Base-by-base conservation (phyloP, 2,113 vertebrate genomes). In the Aspidoscelis tigris region DNA sequence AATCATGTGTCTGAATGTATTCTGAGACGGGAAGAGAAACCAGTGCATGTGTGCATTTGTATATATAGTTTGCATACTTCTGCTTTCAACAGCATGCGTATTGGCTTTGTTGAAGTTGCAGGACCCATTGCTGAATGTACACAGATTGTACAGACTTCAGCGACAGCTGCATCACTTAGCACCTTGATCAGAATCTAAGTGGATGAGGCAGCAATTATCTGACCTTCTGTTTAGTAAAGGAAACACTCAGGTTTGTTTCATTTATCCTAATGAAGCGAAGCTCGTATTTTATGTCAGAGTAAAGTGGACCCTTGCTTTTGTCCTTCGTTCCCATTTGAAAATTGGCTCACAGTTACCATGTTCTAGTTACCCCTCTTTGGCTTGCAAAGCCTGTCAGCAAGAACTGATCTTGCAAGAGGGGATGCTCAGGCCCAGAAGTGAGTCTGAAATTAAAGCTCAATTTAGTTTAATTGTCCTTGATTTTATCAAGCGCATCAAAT, bases 391-490 rank as follows among this genome's bases (percentile, higher is more conserved):
- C 90, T 90, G 89, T 95, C 90, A 92, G 91, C 88, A 87, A 96
- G 94, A 95, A 95, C 87, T 93, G 89, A 93, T 90, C 84, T 44
- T 90, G 91, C 89, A 87, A 91, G 92, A 95, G 93, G 91, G 92
- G 92, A 91, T 90, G 89, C 93, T 94, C 74, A 83, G 87, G 81
- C 11, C 0, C 92, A 95, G 93, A 93, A 83, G n/a, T 84, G 88
- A 88, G 88, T 92, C 92, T 95, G 91, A 94, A 95, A 95, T 95
- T 95, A 96, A 96, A 95, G 91, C 95, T 95, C 94, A 94, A 92
- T 96, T 95, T 95, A 87, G 89, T 93, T 93, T 95, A 95, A 96
- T 95, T 95, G 93, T 95, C 91, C 91, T 93, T 94, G 95, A 95
- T 96, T 95, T 96, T 96, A 95, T 93, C 93, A 95, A 92, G 83